These are phyloP conservation scores for Gymnocephalus cernua DNA, from an alignment of 2,113 vertebrate genomes.

Conservation along the genomic window DNA sequence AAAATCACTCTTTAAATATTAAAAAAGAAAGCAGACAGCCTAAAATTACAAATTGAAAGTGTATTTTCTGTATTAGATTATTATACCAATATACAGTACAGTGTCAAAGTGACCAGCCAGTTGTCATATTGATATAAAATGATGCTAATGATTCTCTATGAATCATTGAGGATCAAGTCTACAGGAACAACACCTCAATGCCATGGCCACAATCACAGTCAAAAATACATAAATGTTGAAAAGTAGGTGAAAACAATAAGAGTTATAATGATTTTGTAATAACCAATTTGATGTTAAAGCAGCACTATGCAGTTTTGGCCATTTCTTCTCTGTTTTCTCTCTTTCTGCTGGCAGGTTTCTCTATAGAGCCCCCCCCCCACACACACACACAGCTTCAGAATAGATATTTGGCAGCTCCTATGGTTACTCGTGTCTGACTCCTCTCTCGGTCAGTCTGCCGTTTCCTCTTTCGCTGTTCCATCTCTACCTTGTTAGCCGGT, in stretches of 20 bases:
- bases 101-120: neutral
- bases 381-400: too few species aligned
- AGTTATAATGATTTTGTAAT: too few species aligned
- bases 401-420: too few species aligned
- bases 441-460: too few species aligned
- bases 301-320: too few species aligned
- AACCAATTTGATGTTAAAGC: too few species aligned
- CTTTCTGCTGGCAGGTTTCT: too few species aligned
- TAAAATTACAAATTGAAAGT: neutral
- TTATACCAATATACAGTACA: neutral
- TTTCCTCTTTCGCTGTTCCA: too few species aligned
- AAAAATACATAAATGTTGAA: neutral
- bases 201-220: neutral
- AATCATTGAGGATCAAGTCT: neutral
- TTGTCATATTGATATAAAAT: neutral
- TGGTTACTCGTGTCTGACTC: too few species aligned
- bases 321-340: too few species aligned
- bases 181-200: neutral
- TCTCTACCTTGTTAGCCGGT: too few species aligned
- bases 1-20: neutral
- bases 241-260: neutral
- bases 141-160: neutral
- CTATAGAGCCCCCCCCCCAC: too few species aligned
- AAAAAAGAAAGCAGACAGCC: neutral
- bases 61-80: neutral